These are phyloP conservation scores for Apamea epomidion DNA, from an alignment of 2,888 invertebrate species.

Conservation along the genomic window DNA sequence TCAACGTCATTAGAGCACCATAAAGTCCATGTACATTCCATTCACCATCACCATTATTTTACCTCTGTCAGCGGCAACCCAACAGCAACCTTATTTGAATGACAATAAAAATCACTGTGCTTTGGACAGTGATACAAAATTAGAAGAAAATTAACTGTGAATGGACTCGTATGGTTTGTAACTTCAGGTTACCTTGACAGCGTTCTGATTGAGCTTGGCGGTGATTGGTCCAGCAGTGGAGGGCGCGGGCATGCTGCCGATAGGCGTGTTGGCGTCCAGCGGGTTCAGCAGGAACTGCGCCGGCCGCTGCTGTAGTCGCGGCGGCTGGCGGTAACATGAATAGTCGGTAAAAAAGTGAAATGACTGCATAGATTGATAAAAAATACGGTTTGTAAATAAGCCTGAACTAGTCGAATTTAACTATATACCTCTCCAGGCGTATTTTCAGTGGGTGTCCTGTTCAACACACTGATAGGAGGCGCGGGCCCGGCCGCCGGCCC, in stretches of 20 bases:
- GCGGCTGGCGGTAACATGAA: slow-evolving; percentile 70
- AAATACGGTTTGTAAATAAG: not conserved
- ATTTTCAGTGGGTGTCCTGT: slow-evolving; percentile 54
- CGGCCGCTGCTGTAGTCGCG: slow-evolving; percentile 83
- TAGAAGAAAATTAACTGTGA: not conserved
- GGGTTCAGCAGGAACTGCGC: slow-evolving; percentile 79
- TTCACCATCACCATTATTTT: too few relatives aligned
- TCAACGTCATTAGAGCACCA: not conserved
- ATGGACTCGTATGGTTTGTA: not conserved
- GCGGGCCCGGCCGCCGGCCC: not conserved
- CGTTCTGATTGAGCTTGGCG: slow-evolving; percentile 90
- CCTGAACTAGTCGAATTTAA: not conserved
- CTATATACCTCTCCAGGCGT: slow-evolving; percentile 71
- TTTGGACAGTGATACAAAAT: not conserved
- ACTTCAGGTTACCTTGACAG: slow-evolving; percentile 88
- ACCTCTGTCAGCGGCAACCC: not conserved
- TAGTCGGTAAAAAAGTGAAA: not conserved
- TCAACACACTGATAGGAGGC: slow-evolving; percentile 11
- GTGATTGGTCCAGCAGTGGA: slow-evolving; percentile 90
- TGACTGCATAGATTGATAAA: not conserved
- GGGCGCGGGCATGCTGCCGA: slow-evolving; percentile 78
- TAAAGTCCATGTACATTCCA: not conserved
- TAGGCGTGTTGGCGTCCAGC: slow-evolving; percentile 77
- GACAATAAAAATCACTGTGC: not conserved
- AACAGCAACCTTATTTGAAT: not conserved